Conservation (phyloP, 2,888 invertebrate genomes). For the Cantharis flavilabris region DNA sequence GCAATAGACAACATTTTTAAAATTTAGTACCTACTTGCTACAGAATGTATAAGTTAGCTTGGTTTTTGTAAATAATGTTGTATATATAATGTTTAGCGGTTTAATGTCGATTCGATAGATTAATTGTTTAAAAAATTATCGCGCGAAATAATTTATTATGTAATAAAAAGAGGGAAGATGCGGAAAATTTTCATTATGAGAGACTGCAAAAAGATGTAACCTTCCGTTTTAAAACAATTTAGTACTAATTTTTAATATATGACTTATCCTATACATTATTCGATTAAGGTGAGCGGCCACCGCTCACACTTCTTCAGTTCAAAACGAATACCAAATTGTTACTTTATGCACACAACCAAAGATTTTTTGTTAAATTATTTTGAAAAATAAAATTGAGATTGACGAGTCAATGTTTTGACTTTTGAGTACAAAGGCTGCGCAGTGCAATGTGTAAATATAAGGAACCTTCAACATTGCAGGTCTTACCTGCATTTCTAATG, state of each 20-base stretch:
- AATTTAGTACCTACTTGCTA: constrained; percentile 11
- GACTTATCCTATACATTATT: background rate
- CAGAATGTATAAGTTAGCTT: constrained; percentile 15
- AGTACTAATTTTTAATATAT: background rate
- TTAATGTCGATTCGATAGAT: constrained; percentile 13
- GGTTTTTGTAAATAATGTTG: constrained; percentile 24
- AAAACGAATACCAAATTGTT: constrained; percentile 10
- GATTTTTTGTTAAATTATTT: constrained; percentile 37
- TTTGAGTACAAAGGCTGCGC: constrained; percentile 45
- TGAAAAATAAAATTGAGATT: constrained; percentile 18
- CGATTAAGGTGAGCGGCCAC: background rate
- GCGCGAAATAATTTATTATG: background rate
- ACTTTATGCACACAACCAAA: constrained; percentile 40
- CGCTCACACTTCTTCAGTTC: no score
- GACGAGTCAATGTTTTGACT: constrained; percentile 9
- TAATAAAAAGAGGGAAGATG: background rate
- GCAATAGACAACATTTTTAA: constrained; percentile 19
- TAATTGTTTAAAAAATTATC: constrained; percentile 3
- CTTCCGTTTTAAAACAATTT: background rate
- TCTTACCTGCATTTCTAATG: constrained; percentile 39
- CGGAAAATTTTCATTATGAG: background rate
- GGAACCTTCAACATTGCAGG: constrained; percentile 29
- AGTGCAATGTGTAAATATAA: constrained; percentile 50
- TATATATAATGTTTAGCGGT: constrained; percentile 9
- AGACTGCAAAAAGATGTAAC: background rate